phyloP scores from a whole-genome alignment of 2,888 invertebrate genomes.

The Lepidocyrtoides sp. region DNA sequence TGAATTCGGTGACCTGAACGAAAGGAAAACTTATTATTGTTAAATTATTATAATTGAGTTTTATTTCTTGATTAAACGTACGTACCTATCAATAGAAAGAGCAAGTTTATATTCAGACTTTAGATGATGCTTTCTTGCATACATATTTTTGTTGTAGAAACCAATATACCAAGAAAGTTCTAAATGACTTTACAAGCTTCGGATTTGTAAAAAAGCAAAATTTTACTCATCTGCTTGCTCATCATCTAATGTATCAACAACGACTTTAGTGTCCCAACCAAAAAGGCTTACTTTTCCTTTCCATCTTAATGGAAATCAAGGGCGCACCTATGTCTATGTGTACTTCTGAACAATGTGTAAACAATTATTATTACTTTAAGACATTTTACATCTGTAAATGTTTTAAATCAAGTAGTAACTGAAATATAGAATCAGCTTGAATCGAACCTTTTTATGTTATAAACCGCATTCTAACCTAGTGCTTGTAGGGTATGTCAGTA shows the following conservation, averaged over 20 bases:
- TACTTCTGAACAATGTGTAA: background rate
- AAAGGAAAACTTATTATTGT: background rate
- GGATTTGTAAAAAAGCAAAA: background rate
- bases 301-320: background rate
- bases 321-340: background rate
- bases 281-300: background rate
- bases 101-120: slow-evolving; percentile 1
- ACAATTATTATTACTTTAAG: background rate
- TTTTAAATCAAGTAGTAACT: background rate
- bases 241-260: background rate
- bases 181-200: background rate
- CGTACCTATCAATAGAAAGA: background rate
- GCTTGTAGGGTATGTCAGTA: background rate
- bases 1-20: slow-evolving; percentile 66
- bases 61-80: background rate
- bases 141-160: background rate
- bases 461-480: background rate
- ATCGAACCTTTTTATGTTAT: background rate
- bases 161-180: background rate
- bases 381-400: background rate
- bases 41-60: background rate
- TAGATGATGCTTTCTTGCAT: background rate
- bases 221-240: background rate
- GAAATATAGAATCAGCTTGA: background rate
- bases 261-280: background rate